Conservation (phyloP, 2,113 vertebrate species). For the Eudyptes chrysolophus region DNA sequence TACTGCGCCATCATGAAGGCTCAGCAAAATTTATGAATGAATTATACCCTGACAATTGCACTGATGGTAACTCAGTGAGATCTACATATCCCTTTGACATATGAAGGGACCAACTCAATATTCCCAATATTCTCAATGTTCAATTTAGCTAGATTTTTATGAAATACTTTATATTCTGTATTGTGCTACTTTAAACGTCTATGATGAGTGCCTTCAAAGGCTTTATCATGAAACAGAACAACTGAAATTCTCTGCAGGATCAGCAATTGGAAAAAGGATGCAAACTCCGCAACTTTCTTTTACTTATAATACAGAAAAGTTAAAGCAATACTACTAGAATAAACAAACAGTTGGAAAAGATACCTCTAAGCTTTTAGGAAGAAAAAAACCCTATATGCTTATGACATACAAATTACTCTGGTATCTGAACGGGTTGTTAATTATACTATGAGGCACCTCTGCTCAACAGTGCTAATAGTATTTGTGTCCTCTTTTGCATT, state of each 20-base stretch:
- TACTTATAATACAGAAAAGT: neutral
- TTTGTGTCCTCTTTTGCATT: neutral
- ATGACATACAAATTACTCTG: neutral
- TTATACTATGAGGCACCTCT: neutral
- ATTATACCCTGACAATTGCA: neutral
- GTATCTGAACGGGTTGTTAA: neutral
- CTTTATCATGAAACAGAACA: neutral
- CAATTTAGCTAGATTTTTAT: neutral
- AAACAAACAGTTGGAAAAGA: neutral
- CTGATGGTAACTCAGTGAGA: neutral
- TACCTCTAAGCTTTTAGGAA: neutral
- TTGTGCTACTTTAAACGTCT: neutral
- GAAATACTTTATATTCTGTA: neutral
- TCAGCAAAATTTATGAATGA: neutral
- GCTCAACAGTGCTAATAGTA: neutral
- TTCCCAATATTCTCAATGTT: neutral
- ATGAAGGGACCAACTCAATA: neutral
- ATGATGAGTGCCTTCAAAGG: neutral
- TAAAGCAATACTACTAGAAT: neutral
- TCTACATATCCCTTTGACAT: neutral
- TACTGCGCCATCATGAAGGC: neutral
- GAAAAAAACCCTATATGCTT: accelerated
- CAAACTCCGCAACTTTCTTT: neutral
- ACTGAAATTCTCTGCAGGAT: neutral
- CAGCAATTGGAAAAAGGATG: neutral